These are phyloP conservation scores for Gnatocerus cornutus DNA, from an alignment of 2,888 invertebrate species.

Conservation along the genomic window DNA sequence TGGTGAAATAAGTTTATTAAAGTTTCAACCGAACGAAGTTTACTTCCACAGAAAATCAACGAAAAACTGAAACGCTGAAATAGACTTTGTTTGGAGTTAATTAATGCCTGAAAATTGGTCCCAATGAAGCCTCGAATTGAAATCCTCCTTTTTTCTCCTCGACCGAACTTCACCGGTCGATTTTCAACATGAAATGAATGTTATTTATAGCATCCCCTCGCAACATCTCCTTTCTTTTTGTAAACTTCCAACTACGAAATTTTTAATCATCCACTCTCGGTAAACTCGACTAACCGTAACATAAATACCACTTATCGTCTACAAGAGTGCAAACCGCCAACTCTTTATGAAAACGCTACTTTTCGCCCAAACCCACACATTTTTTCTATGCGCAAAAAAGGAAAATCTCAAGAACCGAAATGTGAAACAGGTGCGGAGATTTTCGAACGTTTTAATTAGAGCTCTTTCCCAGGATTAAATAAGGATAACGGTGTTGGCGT, in stretches of 20 bases:
- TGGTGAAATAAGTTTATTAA: too few relatives aligned
- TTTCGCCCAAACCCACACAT: not conserved
- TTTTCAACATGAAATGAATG: too few relatives aligned
- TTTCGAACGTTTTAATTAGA: constrained; percentile 13
- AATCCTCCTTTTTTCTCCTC: too few relatives aligned
- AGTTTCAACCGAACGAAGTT: too few relatives aligned
- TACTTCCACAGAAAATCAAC: too few relatives aligned
- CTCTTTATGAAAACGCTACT: constrained; percentile 7
- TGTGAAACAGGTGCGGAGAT: constrained; percentile 17
- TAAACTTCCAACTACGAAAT: constrained; percentile 5
- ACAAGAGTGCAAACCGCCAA: constrained; percentile 2
- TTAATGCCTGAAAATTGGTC: too few relatives aligned
- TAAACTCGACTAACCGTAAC: constrained; percentile 1
- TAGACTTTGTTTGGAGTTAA: too few relatives aligned
- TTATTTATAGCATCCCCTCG: too few relatives aligned
- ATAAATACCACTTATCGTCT: constrained; percentile 21
- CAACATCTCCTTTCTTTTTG: too few relatives aligned
- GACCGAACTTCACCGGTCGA: too few relatives aligned
- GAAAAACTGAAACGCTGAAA: too few relatives aligned
- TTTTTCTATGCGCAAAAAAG: not conserved
- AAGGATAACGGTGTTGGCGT: constrained; percentile 9
- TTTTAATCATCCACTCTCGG: constrained; percentile 8
- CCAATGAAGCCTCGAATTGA: too few relatives aligned
- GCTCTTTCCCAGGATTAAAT: constrained; percentile 7
- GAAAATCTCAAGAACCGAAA: not conserved